Evolutionary conservation across 2,797 vertebrate species (phyloP).

Genomic region (Tarsius wallacei): DNA sequence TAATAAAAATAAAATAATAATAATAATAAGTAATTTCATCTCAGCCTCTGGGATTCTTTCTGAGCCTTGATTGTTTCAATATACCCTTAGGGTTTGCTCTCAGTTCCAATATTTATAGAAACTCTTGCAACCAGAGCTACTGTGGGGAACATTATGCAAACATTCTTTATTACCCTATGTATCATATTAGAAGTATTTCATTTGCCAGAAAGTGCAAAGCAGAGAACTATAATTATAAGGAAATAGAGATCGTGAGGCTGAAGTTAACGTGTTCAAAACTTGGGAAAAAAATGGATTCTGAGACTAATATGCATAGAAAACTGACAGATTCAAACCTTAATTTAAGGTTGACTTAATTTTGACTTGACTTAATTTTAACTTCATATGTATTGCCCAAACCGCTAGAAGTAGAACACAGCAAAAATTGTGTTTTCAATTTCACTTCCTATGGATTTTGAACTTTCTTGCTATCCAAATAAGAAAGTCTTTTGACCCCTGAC

Average conservation of each 20-base stretch:
- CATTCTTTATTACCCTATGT: background rate
- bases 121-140: background rate
- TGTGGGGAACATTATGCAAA: conserved; percentile 27
- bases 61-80: conserved; percentile 39
- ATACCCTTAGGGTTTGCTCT: background rate
- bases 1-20: background rate
- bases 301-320: conserved; percentile 29
- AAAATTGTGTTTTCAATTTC: conserved; percentile 50
- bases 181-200: conserved; percentile 67
- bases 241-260: conserved; percentile 34
- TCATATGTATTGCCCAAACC: background rate
- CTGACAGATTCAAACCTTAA: conserved; percentile 24
- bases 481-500: conserved; percentile 71
- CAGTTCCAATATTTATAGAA: conserved; percentile 52
- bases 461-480: conserved; percentile 79
- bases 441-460: conserved; percentile 32
- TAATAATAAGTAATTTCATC: conserved; percentile 3
- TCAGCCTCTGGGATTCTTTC: background rate
- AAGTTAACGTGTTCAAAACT: background rate
- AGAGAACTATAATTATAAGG: conserved; percentile 48
- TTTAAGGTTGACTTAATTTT: conserved; percentile 40
- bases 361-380: background rate
- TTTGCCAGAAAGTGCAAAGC: conserved; percentile 51
- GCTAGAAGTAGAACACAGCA: background rate
- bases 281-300: background rate